Evolutionary conservation across 2,113 vertebrate species (phyloP).

Genomic region (Scartelaos histophorus): DNA sequence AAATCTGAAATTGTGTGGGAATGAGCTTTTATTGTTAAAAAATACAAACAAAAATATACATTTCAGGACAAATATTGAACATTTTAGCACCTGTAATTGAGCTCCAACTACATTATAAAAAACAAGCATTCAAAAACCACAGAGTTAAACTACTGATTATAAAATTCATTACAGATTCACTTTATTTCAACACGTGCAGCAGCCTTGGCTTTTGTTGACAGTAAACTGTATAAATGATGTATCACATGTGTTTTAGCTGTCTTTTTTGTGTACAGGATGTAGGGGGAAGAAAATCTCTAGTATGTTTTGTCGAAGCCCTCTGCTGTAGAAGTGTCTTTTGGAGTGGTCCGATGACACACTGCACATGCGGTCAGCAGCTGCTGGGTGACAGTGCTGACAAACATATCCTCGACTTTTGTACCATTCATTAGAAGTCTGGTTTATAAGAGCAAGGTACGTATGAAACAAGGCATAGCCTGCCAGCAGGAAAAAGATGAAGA

Average conservation of each 20-base stretch:
- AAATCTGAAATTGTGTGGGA: not conserved
- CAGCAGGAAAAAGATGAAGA: constrained; percentile 84
- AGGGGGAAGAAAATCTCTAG: constrained; percentile 83
- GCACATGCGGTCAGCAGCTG: constrained; percentile 30
- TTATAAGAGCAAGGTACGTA: constrained; percentile 83
- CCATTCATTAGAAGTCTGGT: constrained; percentile 95
- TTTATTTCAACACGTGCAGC: not conserved
- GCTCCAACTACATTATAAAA: not conserved
- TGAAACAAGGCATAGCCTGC: constrained; percentile 85
- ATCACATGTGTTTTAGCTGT: constrained; percentile 37
- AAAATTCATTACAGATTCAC: not conserved
- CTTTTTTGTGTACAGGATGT: constrained; percentile 43
- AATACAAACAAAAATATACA: not conserved
- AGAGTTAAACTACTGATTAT: not conserved
- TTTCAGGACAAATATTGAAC: not conserved
- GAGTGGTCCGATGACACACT: constrained; percentile 57
- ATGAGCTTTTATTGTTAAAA: not conserved
- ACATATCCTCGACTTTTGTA: constrained; percentile 71
- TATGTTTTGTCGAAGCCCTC: constrained; percentile 82
- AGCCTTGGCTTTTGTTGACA: not conserved
- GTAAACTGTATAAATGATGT: constrained; percentile 17
- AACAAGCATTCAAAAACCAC: not conserved
- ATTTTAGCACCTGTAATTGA: not conserved
- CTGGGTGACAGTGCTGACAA: constrained; percentile 71
- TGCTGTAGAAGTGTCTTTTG: constrained; percentile 79